These are phyloP conservation scores for Leontocebus nigricollis DNA, from an alignment of 2,797 vertebrate genomes.

Conservation along the genomic window DNA sequence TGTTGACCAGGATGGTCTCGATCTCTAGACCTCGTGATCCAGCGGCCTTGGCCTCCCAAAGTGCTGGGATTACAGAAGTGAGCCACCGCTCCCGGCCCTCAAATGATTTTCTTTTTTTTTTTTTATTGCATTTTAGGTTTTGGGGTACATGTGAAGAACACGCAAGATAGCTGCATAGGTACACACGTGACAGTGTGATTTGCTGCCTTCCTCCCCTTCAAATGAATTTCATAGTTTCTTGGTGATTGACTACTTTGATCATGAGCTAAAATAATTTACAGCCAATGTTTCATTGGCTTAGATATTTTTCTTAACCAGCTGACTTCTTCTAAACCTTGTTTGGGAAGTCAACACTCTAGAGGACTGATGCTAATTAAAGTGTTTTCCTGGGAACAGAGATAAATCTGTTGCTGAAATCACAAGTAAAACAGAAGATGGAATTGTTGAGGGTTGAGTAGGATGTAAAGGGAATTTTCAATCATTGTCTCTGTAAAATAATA, in stretches of 20 bases:
- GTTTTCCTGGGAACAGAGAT: neutral
- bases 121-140: no score
- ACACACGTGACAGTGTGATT: no score
- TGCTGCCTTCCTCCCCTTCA: neutral
- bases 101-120: no score
- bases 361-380: neutral
- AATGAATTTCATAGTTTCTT: neutral
- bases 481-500: neutral
- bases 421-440: neutral
- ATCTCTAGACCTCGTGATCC: no score
- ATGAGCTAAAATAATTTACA: conserved; percentile 17
- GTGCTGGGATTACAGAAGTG: no score
- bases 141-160: no score
- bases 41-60: no score
- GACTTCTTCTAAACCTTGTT: neutral
- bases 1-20: no score
- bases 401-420: neutral
- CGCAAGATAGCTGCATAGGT: no score
- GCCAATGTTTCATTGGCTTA: neutral
- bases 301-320: neutral
- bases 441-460: neutral
- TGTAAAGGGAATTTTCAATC: neutral
- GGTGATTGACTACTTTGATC: neutral
- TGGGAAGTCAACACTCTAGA: neutral
- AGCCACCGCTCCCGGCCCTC: no score